Conservation (phyloP, 2,888 invertebrate species). For the Tortrix viridana region DNA sequence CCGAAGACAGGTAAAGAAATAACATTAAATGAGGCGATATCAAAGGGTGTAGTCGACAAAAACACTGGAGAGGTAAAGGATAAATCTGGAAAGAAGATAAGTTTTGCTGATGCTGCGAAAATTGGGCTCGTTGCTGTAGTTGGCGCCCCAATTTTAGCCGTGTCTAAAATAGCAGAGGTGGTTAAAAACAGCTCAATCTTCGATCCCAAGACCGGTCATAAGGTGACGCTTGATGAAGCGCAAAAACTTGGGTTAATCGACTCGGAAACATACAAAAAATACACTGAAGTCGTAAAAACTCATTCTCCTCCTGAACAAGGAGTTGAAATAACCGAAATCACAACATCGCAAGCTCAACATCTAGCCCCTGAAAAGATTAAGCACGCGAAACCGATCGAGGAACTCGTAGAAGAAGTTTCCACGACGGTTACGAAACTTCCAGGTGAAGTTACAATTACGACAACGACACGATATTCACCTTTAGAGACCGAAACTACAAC, state of each 20-base stretch:
- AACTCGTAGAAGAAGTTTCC: constrained; percentile 42
- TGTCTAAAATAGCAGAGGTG: constrained; percentile 86
- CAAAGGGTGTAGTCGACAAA: constrained; percentile 89
- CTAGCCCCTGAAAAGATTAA: constrained; percentile 42
- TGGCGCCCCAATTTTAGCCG: constrained; percentile 90
- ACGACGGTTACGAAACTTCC: constrained; percentile 46
- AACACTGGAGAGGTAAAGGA: constrained; percentile 87
- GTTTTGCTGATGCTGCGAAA: constrained; percentile 89
- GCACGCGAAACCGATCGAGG: constrained; percentile 38
- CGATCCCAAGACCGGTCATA: constrained; percentile 89
- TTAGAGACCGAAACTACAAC: constrained; percentile 48
- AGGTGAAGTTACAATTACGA: constrained; percentile 46
- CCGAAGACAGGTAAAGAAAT: constrained; percentile 88
- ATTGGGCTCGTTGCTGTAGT: constrained; percentile 89
- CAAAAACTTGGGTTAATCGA: constrained; percentile 87
- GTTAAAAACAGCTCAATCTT: constrained; percentile 84
- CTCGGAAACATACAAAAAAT: constrained; percentile 64
- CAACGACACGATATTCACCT: constrained; percentile 53
- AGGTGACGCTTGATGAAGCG: constrained; percentile 89
- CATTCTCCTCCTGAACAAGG: constrained; percentile 29
- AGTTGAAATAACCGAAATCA: constrained; percentile 28
- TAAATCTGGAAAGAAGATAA: constrained; percentile 86
- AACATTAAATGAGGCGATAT: constrained; percentile 90
- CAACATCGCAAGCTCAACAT: constrained; percentile 41
- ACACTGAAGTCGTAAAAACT: constrained; percentile 49